Evolutionary conservation across 2,113 vertebrate genomes (phyloP).

Genomic region (Poeciliopsis turrubarensis): DNA sequence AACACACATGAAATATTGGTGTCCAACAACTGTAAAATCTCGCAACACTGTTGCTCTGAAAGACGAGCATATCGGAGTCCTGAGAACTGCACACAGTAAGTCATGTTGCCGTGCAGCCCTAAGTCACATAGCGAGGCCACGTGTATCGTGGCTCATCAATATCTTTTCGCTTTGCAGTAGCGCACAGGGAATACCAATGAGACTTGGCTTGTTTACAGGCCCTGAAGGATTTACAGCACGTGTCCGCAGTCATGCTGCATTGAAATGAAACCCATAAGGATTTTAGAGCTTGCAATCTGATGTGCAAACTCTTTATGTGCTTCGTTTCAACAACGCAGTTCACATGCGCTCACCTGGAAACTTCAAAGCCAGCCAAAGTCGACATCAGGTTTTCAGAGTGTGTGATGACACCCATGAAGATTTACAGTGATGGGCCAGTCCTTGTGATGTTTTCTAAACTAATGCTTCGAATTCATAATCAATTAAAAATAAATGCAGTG

Average conservation of each 20-base stretch:
- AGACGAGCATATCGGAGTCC: constrained; percentile 15
- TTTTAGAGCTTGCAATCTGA: constrained; percentile 18
- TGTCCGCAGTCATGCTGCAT: constrained; percentile 20
- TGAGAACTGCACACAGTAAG: constrained; percentile 11
- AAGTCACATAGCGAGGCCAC: constrained; percentile 53
- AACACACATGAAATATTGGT: not conserved
- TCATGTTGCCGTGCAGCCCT: constrained; percentile 12
- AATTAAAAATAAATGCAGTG: not conserved
- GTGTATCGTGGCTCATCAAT: constrained; percentile 55
- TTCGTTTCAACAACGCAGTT: not conserved
- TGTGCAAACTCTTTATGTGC: not conserved
- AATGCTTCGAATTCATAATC: too few species aligned
- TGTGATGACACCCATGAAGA: too few species aligned
- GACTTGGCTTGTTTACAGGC: constrained; percentile 31
- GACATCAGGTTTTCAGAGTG: not conserved
- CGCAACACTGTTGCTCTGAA: not conserved
- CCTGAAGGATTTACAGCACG: constrained; percentile 43
- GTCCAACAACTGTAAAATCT: not conserved
- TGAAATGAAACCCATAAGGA: constrained; percentile 23
- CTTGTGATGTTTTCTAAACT: too few species aligned
- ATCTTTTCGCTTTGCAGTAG: constrained; percentile 40
- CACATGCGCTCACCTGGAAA: not conserved
- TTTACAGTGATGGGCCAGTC: too few species aligned
- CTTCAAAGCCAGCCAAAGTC: not conserved
- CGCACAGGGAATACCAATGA: constrained; percentile 57